phyloP scores from a whole-genome alignment of 2,888 invertebrate species.

The Melinaea marsaeus region DNA sequence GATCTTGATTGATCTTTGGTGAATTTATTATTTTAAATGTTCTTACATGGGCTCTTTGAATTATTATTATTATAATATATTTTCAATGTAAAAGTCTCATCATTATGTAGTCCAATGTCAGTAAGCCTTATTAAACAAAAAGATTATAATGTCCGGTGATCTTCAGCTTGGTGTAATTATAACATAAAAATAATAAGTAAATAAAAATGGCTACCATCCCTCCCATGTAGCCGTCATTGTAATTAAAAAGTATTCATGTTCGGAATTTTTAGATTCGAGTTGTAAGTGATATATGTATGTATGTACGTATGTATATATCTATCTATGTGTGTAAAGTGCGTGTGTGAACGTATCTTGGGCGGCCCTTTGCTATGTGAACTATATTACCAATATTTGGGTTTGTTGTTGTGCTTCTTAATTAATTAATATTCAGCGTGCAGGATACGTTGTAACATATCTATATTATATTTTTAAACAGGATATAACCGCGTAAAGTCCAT shows the following conservation, averaged over 20 bases:
- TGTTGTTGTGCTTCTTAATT: too few species aligned
- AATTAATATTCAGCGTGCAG: neutral
- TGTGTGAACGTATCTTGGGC: too few species aligned
- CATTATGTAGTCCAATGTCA: constrained; percentile 17
- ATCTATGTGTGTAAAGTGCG: too few species aligned
- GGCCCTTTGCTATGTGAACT: too few species aligned
- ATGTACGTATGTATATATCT: too few species aligned
- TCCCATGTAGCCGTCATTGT: too few species aligned
- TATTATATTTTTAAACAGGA: constrained; percentile 1
- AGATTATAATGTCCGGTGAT: constrained; percentile 1
- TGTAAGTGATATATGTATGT: too few species aligned
- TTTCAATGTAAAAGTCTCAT: neutral
- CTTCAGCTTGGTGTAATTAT: constrained; percentile 1
- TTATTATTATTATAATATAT: neutral
- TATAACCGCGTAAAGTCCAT: constrained; percentile 16
- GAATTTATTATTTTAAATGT: neutral
- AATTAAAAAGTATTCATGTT: too few species aligned
- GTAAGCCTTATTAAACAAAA: constrained; percentile 4
- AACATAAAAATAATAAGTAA: neutral
- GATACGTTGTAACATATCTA: neutral
- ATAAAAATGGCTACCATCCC: too few species aligned
- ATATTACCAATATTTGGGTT: too few species aligned
- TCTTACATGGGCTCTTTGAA: neutral
- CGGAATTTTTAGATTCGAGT: too few species aligned
- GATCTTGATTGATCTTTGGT: neutral